Evolutionary conservation across 1,140 invertebrate species (phyloP), one percentile per base, ranked within the genome.

Genomic region (Plutomurus gul): DNA sequence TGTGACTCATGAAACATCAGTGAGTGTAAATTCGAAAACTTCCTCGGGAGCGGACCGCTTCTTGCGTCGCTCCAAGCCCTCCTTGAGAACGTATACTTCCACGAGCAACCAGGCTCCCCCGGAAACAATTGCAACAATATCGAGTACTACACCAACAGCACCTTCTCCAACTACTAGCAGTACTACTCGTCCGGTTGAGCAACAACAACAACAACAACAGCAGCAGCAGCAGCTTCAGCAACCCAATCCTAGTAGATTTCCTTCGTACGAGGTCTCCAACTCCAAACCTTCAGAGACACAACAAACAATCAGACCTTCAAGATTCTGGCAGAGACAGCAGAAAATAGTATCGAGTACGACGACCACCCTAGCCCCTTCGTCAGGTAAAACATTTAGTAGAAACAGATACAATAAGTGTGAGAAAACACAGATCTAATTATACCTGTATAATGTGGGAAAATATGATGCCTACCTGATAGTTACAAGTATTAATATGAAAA

Each of bases 301-400:
- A 56, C 33, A 77, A 56, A 70, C 22, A 25, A 39, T 4, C 6
- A 78, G 70, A 60, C 39, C 65, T 72, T 78, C 76, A n/a, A 79
- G 77, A 60, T 79, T 79, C 73, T 79, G 77, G 77, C 77, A 79
- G 76, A 18, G 76, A 51, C 39, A 65, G 18, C 46, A 47, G 30
- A 79, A 74, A 49, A 49, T 37, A 20, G 71, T 39, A 27, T 18
- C 71, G 37, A 71, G 39, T 33, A 56, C 65, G 16, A 51, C 65
- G 25, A 73, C 70, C 13, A 79, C 77, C 33, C 33, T 72, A 13
- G 27, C 76, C 13, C 39, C 76, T 72, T 36, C 30, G 30, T 30
- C 56, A 65, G 56, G 56, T 65, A 65, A 33, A 65, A 65, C 16
- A 30, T 16, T 65, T 43, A 4, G 30, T 43, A 11, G 13, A 18